Evolutionary conservation across 2,113 vertebrate genomes (phyloP).

Genomic region (Sebastes fasciatus): DNA sequence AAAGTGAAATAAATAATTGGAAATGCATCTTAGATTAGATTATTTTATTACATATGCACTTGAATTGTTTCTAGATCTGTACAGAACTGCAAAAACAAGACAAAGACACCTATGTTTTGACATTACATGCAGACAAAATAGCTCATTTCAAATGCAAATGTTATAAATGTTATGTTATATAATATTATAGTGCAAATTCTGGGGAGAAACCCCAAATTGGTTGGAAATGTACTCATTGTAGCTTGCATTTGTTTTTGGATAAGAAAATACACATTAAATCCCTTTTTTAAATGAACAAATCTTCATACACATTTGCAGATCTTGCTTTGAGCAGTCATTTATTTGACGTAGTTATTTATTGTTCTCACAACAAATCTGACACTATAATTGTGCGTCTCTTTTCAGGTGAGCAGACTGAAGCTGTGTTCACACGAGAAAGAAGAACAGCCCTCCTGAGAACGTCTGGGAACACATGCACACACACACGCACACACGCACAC

Average conservation of each 20-base stretch:
- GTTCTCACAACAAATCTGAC: neutral
- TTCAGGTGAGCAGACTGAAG: slow-evolving; percentile 3
- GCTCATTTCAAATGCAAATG: neutral
- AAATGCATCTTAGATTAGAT: neutral
- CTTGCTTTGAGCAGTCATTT: neutral
- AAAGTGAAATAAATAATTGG: neutral
- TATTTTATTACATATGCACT: neutral
- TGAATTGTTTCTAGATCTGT: neutral
- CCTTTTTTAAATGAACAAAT: neutral
- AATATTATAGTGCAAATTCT: neutral
- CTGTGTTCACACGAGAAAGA: neutral
- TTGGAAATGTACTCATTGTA: neutral
- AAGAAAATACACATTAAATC: neutral
- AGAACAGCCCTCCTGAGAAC: neutral
- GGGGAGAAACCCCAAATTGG: neutral
- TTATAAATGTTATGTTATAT: too few species aligned
- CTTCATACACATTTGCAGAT: neutral
- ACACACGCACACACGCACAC: neutral
- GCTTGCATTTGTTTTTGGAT: neutral
- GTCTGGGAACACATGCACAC: neutral
- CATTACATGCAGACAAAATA: neutral
- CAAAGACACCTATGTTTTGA: neutral
- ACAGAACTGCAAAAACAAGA: neutral
- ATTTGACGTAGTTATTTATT: neutral
- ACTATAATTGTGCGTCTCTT: neutral